phyloP scores from a whole-genome alignment of 2,888 invertebrate species.

The Troides oblongomaculatus region DNA sequence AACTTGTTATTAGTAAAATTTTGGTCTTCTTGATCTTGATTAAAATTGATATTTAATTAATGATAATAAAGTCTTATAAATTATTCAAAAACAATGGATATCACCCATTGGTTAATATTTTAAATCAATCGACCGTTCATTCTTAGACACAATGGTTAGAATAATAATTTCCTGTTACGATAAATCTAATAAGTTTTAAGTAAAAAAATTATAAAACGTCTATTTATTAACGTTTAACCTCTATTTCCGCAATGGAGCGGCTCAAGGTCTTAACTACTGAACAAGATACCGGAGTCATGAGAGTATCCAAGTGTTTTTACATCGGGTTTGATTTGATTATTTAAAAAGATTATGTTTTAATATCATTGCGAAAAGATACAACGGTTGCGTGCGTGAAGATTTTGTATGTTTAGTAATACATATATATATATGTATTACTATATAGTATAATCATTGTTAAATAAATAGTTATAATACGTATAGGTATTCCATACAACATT shows the following conservation, averaged over 20 bases:
- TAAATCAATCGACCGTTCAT: not conserved
- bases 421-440: too few species aligned
- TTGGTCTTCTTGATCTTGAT: not conserved
- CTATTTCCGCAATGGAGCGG: slow-evolving; percentile 41
- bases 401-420: too few species aligned
- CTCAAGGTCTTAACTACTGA: slow-evolving; percentile 31
- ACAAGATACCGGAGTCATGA: slow-evolving; percentile 7
- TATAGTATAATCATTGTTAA: not conserved
- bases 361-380: not conserved
- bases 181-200: slow-evolving; percentile 22
- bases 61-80: not conserved
- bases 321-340: not conserved
- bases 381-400: not conserved
- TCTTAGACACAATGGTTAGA: not conserved
- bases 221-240: slow-evolving; percentile 35
- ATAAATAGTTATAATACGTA: not conserved
- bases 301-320: slow-evolving; percentile 10
- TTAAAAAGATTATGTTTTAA: not conserved
- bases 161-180: slow-evolving; percentile 4
- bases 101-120: slow-evolving; percentile 3
- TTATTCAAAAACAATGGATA: slow-evolving; percentile 8
- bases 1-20: too few species aligned
- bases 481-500: too few species aligned
- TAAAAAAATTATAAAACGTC: slow-evolving; percentile 30
- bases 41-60: not conserved